Percentiles rank a stretch among this genome's conserved stretches.
phyloP scores from a whole-genome alignment of 2,888 invertebrate genomes.

The Diploptera punctata region DNA sequence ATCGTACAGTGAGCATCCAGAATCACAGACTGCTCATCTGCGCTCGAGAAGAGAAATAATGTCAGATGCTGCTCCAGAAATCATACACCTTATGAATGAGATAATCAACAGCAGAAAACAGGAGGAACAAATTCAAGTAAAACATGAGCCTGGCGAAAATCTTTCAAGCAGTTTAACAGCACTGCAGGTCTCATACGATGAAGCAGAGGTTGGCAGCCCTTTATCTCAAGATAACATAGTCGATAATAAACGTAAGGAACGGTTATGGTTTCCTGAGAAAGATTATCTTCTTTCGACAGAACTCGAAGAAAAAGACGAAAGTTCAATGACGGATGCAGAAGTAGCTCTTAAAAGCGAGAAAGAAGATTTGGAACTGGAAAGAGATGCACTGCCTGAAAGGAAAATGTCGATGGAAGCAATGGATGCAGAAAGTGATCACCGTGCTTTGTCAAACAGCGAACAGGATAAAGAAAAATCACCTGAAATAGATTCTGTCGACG shows the following conservation, averaged over 20 bases:
- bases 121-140: not conserved
- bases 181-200: slow-evolving; percentile 37
- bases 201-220: slow-evolving; percentile 31
- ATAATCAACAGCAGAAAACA: slow-evolving; percentile 31
- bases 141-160: slow-evolving; percentile 20
- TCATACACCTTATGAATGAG: slow-evolving; percentile 30
- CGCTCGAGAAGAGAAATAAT: slow-evolving; percentile 32
- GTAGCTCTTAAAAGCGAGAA: slow-evolving; percentile 12
- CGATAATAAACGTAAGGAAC: slow-evolving; percentile 18
- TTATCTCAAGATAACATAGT: slow-evolving; percentile 23
- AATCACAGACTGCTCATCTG: slow-evolving; percentile 10
- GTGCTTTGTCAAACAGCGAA: not conserved
- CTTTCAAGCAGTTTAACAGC: slow-evolving; percentile 35
- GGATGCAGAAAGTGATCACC: slow-evolving; percentile 14
- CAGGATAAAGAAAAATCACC: slow-evolving; percentile 13
- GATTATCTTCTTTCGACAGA: slow-evolving; percentile 3
- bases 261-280: slow-evolving; percentile 25
- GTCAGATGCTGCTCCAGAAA: slow-evolving; percentile 30
- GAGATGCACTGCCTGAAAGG: slow-evolving; percentile 4
- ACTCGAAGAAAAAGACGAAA: not conserved
- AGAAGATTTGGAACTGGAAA: slow-evolving; percentile 8
- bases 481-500: slow-evolving; percentile 16
- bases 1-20: slow-evolving; percentile 35
- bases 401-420: slow-evolving; percentile 4
- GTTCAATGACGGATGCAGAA: not conserved